phyloP scores from a whole-genome alignment of 2,797 vertebrate species.

The Sarcoramphus papa region DNA sequence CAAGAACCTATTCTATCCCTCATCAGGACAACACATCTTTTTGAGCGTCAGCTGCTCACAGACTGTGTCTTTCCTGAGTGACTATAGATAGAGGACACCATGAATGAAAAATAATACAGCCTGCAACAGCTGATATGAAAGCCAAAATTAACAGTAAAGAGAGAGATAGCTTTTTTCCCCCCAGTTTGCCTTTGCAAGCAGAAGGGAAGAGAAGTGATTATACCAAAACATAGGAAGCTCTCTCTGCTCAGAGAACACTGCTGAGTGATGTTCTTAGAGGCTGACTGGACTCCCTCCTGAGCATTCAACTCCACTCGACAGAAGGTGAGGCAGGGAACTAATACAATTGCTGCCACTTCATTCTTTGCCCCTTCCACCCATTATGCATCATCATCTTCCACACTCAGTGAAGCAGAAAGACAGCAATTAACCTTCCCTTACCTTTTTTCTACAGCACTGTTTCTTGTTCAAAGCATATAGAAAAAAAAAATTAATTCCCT shows the following conservation, averaged over 20 bases:
- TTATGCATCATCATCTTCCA: background rate
- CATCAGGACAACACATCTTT: background rate
- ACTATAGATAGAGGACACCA: background rate
- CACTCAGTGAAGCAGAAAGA: background rate
- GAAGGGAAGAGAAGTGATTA: background rate
- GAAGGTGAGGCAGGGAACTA: background rate
- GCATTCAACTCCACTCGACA: background rate
- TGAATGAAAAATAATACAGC: background rate
- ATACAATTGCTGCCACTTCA: background rate
- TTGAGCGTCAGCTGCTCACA: background rate
- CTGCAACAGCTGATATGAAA: background rate
- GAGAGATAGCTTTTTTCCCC: accelerated
- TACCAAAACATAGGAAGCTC: background rate
- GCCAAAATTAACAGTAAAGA: background rate
- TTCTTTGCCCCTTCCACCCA: background rate
- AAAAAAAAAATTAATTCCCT: background rate
- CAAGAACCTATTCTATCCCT: background rate
- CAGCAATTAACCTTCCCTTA: background rate
- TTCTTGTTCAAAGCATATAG: background rate
- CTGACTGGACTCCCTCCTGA: background rate
- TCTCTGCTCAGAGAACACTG: background rate
- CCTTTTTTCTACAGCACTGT: background rate
- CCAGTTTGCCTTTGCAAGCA: background rate
- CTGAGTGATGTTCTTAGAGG: background rate
- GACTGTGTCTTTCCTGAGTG: background rate